Evolutionary conservation across 2,888 invertebrate species (phyloP), one percentile per base, ranked within the genome.

Genomic region (Drosophila longiperda): DNA sequence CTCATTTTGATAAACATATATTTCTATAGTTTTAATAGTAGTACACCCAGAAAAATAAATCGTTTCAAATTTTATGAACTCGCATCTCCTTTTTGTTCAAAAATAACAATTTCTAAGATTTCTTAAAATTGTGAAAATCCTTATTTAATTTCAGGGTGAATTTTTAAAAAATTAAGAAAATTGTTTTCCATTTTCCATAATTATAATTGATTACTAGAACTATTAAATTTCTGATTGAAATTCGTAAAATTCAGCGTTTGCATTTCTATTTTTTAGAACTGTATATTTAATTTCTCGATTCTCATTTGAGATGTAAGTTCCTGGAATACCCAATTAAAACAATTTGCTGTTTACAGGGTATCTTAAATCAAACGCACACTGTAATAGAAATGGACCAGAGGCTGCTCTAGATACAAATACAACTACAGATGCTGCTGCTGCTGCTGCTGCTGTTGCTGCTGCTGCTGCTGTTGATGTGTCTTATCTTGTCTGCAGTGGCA

Each of bases 401-500:
- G 40, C 69, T 68, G 75, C 82, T 73, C 42, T 61, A 57, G 34
- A 26, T 17, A 34, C 23, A 53, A 20, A 63, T 64, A 26, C 66
- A 42, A 34, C 64, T 59, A 3, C 52, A 54, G 40, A 63, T 45
- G 7, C 12, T 7, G 3, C 7, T 20, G 20, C 20, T 11, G 20
- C 20, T 42, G 6, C 40, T 11, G n/a, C 6, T 29, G 6, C 26
- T 26, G 26, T 3, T 26, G 8, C n/a, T 40, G n/a, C 12, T 45
- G 15, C 45, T 23, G 45, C 20, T 62, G 32, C 58, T 52, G 33
- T 68, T 89, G 90, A 86, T 85, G 86, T 89, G 87, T 83, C 87
- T 87, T 90, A 90, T 87, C 87, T 77, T 89, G 87, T 87, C 87
- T 66, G 82, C 89, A 70, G 65, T 78, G 73, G 72, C 83, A 68